phyloP scores from a whole-genome alignment of 2,113 vertebrate genomes.

The Rhombomys opimus region DNA sequence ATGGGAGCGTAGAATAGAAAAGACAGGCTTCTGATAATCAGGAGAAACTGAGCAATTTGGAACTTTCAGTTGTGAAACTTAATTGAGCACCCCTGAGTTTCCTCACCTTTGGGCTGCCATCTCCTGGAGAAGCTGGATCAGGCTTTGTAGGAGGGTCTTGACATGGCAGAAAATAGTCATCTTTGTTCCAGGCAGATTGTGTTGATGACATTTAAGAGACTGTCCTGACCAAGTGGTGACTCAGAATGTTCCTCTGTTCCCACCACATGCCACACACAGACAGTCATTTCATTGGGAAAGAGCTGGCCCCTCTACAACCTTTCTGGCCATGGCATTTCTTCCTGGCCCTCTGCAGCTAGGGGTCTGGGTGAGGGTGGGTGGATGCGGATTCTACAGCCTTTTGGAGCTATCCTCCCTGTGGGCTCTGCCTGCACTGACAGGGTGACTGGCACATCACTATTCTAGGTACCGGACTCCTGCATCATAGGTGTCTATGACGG shows the following conservation, averaged over 20 bases:
- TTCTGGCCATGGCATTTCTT: not conserved
- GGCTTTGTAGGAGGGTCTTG: not conserved
- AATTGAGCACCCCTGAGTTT: not conserved
- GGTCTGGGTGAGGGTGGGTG: too few relatives aligned
- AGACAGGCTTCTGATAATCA: not conserved
- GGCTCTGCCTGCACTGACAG: not conserved
- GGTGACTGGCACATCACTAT: rapidly evolving
- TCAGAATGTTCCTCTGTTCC: slow-evolving; percentile 38
- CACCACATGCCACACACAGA: not conserved
- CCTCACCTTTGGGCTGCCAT: not conserved
- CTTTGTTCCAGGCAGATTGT: slow-evolving; percentile 6
- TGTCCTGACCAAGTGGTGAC: slow-evolving; percentile 57
- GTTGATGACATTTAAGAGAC: slow-evolving; percentile 64
- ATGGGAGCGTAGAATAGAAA: not conserved
- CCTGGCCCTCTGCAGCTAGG: not conserved
- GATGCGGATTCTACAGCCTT: not conserved
- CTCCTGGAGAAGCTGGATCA: not conserved
- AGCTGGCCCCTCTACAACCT: not conserved
- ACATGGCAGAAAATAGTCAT: slow-evolving; percentile 6
- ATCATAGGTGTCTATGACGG: not conserved
- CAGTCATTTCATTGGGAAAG: slow-evolving; percentile 23
- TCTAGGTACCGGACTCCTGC: not conserved
- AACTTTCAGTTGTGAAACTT: not conserved
- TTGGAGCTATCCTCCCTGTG: not conserved
- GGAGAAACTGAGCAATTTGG: not conserved